Evolutionary conservation across 2,888 invertebrate species (phyloP), one percentile per base, ranked within the genome.

Genomic region (Rhingia rostrata): DNA sequence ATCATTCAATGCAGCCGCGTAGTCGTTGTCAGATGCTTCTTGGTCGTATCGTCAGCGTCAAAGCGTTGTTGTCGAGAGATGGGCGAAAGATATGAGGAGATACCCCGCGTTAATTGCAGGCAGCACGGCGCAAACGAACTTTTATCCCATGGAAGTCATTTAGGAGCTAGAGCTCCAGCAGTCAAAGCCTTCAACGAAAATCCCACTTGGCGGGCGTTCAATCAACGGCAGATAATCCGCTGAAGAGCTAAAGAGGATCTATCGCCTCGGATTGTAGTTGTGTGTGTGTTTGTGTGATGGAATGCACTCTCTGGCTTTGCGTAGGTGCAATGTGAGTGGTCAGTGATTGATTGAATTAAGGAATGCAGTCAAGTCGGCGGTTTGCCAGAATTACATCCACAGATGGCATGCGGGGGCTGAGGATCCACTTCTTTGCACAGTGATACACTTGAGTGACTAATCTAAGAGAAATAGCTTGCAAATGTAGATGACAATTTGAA

Each of bases 311-410:
- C 66, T 73, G 30, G 54, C 51, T 14, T 61, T 74, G 83, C 83
- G 83, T 83, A 83, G 83, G 83, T 79, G 83, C 73, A 43, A 72
- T 73, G 67, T 69, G 73, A 79, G 69, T 83, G 79, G 83, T 56
- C 79, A 79, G 63, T 79, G 83, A 83, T 83, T 83, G 79, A 83
- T 73, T 83, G 79, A 69, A 73, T 79, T 69, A 53, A 79, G 45
- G 63, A 79, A 79, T 79, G 72, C 43, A 77, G 53, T 61, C 35
- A 43, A 33, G 33, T 22, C 22, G 22, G 22, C 22, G 32, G 39
- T 30, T 30, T 7, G 51, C 14, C 9, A 35, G 33, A 7, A 35
- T 45, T 33, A 61, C 58, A 58, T 43, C 12, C n/a, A 6, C 32
- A 6, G 41, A 41, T 22, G 22, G 58, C 58, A 56, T 14, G 6